A percentile compares a stretch with the other conserved stretches of the same genome.
Evolutionary conservation across 2,888 invertebrate species (phyloP).

Genomic region (Drosophila paracracens): DNA sequence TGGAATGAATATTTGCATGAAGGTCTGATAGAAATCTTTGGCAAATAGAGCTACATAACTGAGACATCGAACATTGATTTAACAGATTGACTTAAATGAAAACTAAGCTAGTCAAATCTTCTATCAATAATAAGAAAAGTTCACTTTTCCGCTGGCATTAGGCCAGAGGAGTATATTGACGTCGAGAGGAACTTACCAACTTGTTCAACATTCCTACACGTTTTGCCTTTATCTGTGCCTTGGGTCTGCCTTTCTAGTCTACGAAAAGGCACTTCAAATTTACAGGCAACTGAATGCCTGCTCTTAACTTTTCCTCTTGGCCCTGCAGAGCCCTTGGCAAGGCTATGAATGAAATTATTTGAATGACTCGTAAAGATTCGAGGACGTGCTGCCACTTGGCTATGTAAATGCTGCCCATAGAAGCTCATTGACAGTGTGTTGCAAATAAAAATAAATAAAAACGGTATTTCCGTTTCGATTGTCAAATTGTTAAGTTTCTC

Average conservation of each 20-base stretch:
- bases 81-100: not conserved
- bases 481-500: slow-evolving; percentile 14
- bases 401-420: slow-evolving; percentile 38
- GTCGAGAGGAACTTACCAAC: not conserved
- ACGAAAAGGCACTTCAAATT: slow-evolving; percentile 39
- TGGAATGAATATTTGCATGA: not conserved
- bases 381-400: slow-evolving; percentile 35
- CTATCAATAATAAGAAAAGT: not conserved
- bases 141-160: not conserved
- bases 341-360: slow-evolving; percentile 47
- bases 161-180: not conserved
- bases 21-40: not conserved
- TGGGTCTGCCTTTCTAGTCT: slow-evolving; percentile 5
- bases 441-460: not conserved
- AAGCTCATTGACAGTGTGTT: slow-evolving; percentile 7
- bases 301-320: slow-evolving; percentile 6
- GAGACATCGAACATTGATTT: not conserved
- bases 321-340: not conserved
- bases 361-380: slow-evolving; percentile 31
- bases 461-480: slow-evolving; percentile 5
- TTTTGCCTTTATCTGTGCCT: not conserved
- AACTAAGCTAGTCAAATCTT: not conserved
- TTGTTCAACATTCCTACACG: not conserved
- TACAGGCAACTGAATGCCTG: slow-evolving; percentile 16
- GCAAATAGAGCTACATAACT: not conserved